These are phyloP conservation scores for Caranx melampygus DNA, from an alignment of 2,113 vertebrate species.

Conservation along the genomic window DNA sequence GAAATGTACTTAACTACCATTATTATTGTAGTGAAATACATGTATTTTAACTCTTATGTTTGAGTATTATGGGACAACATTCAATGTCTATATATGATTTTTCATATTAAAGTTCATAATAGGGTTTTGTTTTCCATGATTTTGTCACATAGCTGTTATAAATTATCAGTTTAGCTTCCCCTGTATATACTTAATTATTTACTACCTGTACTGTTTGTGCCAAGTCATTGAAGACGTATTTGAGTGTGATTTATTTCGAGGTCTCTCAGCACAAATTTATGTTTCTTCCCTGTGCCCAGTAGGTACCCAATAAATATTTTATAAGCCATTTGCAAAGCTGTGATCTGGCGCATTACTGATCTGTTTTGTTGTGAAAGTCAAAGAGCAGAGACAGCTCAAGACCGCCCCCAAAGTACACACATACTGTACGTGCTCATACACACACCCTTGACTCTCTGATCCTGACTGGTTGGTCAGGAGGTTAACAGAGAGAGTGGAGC, in stretches of 20 bases:
- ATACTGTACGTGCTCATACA: background rate
- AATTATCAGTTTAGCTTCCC: background rate
- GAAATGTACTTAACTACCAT: too few relatives aligned
- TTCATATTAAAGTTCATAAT: background rate
- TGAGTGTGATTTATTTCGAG: background rate
- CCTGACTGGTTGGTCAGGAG: conserved; percentile 78
- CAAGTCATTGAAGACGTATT: background rate
- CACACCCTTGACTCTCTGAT: conserved; percentile 30
- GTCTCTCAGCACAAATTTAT: background rate
- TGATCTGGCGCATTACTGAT: background rate
- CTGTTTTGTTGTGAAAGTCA: conserved; percentile 11
- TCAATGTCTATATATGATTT: background rate
- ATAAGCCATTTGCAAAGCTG: conserved; percentile 2
- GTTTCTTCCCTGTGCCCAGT: background rate
- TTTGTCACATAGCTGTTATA: background rate
- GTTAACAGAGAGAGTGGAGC: conserved; percentile 13
- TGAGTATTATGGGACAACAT: too few relatives aligned
- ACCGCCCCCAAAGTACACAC: background rate
- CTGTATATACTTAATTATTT: background rate
- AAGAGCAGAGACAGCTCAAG: conserved; percentile 6
- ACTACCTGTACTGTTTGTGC: background rate
- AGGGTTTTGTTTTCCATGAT: background rate
- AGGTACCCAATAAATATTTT: background rate
- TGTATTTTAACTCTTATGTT: too few relatives aligned
- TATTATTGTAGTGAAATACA: too few relatives aligned